phyloP scores from a whole-genome alignment of 2,113 vertebrate species.

The Corapipo altera region DNA sequence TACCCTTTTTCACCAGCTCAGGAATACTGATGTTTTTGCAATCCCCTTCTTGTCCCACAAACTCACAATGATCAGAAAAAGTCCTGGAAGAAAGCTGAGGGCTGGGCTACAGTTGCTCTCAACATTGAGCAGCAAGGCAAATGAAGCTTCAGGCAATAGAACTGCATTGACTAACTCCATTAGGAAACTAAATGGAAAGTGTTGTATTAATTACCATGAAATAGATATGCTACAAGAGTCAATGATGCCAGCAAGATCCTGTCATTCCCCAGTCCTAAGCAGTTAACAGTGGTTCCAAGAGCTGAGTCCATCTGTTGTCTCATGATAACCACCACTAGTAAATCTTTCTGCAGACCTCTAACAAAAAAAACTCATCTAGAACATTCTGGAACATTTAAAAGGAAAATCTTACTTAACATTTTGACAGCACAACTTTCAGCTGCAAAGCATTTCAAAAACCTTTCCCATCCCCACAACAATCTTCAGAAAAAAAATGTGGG shows the following conservation, averaged over 20 bases:
- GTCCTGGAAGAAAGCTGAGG: neutral
- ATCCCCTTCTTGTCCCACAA: neutral
- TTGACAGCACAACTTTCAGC: neutral
- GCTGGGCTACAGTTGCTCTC: neutral
- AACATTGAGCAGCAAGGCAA: neutral
- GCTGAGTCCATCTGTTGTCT: neutral
- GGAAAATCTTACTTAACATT: neutral
- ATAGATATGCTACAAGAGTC: neutral
- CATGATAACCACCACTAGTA: neutral
- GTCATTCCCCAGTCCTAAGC: neutral
- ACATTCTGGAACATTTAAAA: neutral
- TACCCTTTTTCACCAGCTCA: neutral
- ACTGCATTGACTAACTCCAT: neutral
- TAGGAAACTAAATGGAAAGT: neutral
- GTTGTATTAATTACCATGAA: slow-evolving; percentile 5
- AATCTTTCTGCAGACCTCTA: neutral
- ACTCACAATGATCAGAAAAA: neutral
- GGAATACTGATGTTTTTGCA: neutral
- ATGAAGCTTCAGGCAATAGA: neutral
- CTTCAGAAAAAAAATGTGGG: neutral
- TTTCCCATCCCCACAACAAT: neutral
- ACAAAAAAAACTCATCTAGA: neutral
- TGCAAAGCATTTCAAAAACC: neutral
- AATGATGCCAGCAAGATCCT: neutral
- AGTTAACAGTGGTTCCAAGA: neutral